Percentiles rank a stretch among this genome's conserved stretches.
Conservation (phyloP, 2,888 invertebrate genomes). For the Troides helena region DNA sequence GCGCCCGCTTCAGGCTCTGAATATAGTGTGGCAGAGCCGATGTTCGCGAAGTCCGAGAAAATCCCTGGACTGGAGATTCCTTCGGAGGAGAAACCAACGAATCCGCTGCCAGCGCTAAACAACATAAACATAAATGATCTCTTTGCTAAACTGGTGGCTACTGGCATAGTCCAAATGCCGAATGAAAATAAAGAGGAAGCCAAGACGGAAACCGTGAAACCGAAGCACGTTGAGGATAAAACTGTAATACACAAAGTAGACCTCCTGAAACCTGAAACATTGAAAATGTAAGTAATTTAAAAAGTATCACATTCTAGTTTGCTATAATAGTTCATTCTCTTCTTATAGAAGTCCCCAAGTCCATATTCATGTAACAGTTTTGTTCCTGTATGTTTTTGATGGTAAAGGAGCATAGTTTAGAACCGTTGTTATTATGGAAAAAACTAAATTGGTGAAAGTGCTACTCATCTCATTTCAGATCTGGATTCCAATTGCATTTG, state of each 20-base stretch:
- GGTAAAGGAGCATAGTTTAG: too few species aligned
- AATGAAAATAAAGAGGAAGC: constrained; percentile 45
- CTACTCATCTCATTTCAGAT: too few species aligned
- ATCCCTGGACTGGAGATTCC: constrained; percentile 68
- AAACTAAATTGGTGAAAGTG: too few species aligned
- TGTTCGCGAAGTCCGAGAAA: constrained; percentile 52
- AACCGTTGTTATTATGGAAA: too few species aligned
- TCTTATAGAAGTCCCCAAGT: too few species aligned
- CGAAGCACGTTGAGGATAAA: constrained; percentile 55
- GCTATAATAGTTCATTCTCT: too few species aligned
- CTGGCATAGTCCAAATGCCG: constrained; percentile 74
- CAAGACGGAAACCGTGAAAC: constrained; percentile 48
- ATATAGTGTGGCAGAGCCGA: constrained; percentile 77
- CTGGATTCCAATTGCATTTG: too few species aligned
- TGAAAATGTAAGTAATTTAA: constrained; percentile 82
- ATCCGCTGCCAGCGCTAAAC: constrained; percentile 50
- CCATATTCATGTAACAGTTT: too few species aligned
- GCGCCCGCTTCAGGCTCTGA: constrained; percentile 79
- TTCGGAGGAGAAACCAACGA: constrained; percentile 55
- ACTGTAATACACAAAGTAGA: constrained; percentile 82
- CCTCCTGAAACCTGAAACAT: constrained; percentile 84
- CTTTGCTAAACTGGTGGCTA: constrained; percentile 91
- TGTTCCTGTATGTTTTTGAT: too few species aligned
- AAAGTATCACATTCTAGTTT: too few species aligned
- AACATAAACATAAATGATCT: constrained; percentile 88